phyloP scores from a whole-genome alignment of 2,113 vertebrate species.

The Aix galericulata region DNA sequence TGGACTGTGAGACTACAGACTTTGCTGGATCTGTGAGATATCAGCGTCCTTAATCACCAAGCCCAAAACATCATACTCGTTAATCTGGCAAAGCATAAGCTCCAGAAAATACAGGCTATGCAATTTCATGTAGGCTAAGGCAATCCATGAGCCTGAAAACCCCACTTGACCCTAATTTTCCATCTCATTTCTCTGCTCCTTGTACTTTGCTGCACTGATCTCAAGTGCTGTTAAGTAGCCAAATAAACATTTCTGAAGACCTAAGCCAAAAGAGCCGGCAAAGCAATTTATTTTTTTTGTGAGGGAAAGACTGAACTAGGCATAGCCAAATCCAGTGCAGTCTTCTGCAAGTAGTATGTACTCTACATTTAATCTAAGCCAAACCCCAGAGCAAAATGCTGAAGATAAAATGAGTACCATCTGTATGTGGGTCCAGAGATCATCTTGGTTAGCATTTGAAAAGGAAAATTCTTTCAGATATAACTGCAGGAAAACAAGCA shows the following conservation, averaged over 20 bases:
- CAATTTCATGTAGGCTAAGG: not conserved
- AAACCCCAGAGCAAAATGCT: not conserved
- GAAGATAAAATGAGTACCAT: conserved; percentile 68
- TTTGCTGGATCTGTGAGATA: not conserved
- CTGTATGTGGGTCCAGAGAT: conserved; percentile 82
- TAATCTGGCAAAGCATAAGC: not conserved
- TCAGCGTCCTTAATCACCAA: not conserved
- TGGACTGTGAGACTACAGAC: not conserved
- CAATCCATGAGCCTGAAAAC: not conserved
- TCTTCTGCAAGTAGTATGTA: not conserved
- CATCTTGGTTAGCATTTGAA: conserved; percentile 80
- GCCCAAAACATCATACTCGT: not conserved
- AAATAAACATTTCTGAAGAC: not conserved
- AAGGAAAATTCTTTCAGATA: conserved; percentile 82
- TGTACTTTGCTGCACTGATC: not conserved
- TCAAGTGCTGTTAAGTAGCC: not conserved
- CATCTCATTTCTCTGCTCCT: not conserved
- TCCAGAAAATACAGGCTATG: not conserved
- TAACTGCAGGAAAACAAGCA: conserved; percentile 65
- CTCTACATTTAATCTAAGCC: not conserved
- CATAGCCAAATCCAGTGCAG: not conserved
- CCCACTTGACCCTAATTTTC: not conserved
- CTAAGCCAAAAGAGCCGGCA: not conserved
- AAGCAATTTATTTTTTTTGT: not conserved
- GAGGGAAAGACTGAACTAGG: not conserved